phyloP scores from a whole-genome alignment of 2,113 vertebrate genomes.

The Dromaius novaehollandiae region DNA sequence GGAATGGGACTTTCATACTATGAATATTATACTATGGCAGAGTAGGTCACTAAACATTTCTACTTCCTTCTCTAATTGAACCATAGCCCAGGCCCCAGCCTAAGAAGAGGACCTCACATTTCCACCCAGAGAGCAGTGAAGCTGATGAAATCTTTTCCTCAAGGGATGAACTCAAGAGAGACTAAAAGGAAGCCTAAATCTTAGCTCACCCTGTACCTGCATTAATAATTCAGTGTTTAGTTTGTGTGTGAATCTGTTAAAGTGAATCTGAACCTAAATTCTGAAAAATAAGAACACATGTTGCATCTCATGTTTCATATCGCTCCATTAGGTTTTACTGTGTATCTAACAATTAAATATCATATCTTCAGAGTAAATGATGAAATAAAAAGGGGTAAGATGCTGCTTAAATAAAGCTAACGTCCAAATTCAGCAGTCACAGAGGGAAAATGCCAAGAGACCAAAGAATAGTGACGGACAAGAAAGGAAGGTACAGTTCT shows the following conservation, averaged over 20 bases:
- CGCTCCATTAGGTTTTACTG: neutral
- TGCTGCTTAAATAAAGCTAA: neutral
- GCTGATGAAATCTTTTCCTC: neutral
- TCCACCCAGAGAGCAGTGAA: neutral
- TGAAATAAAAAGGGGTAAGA: neutral
- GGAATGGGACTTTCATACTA: neutral
- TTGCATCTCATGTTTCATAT: neutral
- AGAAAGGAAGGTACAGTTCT: neutral
- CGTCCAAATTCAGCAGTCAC: neutral
- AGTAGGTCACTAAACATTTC: neutral
- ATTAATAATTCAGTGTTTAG: neutral
- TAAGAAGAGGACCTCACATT: neutral
- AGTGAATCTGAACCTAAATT: neutral
- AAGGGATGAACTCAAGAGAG: neutral
- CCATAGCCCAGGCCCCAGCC: neutral
- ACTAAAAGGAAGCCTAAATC: neutral
- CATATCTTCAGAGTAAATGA: neutral
- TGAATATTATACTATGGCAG: neutral
- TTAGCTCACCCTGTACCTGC: neutral
- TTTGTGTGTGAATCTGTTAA: neutral
- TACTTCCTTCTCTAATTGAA: neutral
- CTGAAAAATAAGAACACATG: neutral
- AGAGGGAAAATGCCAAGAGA: neutral
- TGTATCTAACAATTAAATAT: neutral
- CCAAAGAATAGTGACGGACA: neutral